phyloP scores from a whole-genome alignment of 2,888 invertebrate species.

The Liodrosophila aerea region DNA sequence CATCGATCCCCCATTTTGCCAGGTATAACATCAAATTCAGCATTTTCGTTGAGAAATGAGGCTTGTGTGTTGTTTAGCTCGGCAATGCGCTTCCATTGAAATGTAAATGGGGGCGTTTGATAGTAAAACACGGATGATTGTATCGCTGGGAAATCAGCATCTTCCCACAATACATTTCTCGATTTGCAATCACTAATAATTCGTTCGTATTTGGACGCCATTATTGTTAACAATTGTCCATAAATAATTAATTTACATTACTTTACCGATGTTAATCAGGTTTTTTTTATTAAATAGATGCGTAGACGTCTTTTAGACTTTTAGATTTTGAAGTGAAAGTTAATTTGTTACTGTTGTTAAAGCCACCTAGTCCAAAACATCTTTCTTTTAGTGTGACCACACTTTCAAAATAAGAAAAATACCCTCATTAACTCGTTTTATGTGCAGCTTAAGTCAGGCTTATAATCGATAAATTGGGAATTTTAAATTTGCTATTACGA shows the following conservation, averaged over 20 bases:
- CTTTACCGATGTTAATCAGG: slow-evolving; percentile 6
- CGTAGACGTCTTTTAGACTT: slow-evolving; percentile 11
- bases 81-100: slow-evolving; percentile 94
- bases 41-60: slow-evolving; percentile 83
- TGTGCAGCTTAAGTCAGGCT: slow-evolving; percentile 8
- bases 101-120: slow-evolving; percentile 96
- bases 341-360: slow-evolving; percentile 41
- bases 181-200: slow-evolving; percentile 91
- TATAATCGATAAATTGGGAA: not conserved
- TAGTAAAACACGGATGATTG: slow-evolving; percentile 96
- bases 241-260: slow-evolving; percentile 23
- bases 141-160: slow-evolving; percentile 94
- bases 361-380: slow-evolving; percentile 53
- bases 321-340: slow-evolving; percentile 50
- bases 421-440: no score
- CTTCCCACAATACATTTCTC: slow-evolving; percentile 92
- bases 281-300: slow-evolving; percentile 1
- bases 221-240: slow-evolving; percentile 39
- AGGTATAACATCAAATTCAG: slow-evolving; percentile 91
- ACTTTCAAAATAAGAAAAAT: slow-evolving; percentile 8
- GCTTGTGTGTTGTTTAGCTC: slow-evolving; percentile 83
- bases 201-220: slow-evolving; percentile 87
- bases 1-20: slow-evolving; percentile 96
- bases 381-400: slow-evolving; percentile 45
- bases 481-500: no score